Conservation (phyloP, 2,113 vertebrate genomes). For the Miniopterus natalensis region DNA sequence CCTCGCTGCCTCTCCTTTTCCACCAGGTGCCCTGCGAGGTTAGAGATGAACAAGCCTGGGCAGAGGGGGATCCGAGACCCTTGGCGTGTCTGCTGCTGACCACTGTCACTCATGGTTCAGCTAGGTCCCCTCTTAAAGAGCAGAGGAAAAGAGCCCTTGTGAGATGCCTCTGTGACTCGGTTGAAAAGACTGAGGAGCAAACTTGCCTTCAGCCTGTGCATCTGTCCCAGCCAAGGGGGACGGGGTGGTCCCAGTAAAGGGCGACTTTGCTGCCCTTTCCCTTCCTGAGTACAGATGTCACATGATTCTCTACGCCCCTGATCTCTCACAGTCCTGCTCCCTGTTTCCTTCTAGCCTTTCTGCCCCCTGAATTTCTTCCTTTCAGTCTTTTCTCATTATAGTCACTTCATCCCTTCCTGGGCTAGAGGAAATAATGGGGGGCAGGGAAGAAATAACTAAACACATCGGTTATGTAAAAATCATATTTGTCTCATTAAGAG, state of each 20-base stretch:
- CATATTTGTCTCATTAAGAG: neutral
- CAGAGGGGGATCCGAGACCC: neutral
- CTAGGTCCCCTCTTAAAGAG: neutral
- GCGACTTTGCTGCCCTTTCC: neutral
- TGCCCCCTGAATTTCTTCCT: neutral
- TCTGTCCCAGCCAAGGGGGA: neutral
- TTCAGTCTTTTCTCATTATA: neutral
- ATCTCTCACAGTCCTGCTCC: neutral
- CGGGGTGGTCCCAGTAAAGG: neutral
- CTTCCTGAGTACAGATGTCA: neutral
- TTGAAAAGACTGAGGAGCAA: neutral
- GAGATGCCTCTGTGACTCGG: neutral
- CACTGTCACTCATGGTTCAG: neutral
- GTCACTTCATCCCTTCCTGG: neutral
- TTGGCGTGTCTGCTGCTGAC: neutral
- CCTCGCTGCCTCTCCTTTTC: neutral
- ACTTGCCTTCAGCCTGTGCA: neutral
- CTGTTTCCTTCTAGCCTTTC: neutral
- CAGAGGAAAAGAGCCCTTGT: neutral
- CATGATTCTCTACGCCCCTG: neutral
- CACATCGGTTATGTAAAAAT: neutral
- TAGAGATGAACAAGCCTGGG: neutral
- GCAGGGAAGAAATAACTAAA: neutral
- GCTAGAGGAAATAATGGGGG: neutral
- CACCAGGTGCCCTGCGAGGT: neutral